These are phyloP conservation scores for Azemiops feae DNA, from an alignment of 2,113 vertebrate species.

Conservation along the genomic window DNA sequence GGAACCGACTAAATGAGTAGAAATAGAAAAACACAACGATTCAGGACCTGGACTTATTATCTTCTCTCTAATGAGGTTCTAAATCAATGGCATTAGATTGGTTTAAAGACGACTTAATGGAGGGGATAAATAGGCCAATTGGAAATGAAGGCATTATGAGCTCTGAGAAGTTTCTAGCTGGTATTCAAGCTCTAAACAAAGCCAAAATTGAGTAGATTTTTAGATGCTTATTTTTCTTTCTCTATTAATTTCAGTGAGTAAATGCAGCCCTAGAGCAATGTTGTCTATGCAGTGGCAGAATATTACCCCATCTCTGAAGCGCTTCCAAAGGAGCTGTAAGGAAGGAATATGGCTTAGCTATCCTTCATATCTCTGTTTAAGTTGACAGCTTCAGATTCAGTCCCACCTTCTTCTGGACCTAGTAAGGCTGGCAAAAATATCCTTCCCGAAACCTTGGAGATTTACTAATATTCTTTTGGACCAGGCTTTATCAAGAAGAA, in stretches of 20 bases:
- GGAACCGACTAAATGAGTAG: not conserved
- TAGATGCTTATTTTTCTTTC: not conserved
- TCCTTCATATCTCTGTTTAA: not conserved
- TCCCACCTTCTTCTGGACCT: not conserved
- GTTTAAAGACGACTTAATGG: slow-evolving; percentile 33
- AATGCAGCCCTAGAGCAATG: not conserved
- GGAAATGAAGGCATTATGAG: slow-evolving; percentile 34
- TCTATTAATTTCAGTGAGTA: not conserved
- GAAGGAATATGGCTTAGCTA: not conserved
- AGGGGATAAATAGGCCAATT: slow-evolving; percentile 20
- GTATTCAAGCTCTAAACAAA: slow-evolving; percentile 29
- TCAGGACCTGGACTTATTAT: slow-evolving; percentile 24
- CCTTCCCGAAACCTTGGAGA: not conserved
- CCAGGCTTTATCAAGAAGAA: not conserved
- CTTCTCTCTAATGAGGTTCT: slow-evolving; percentile 10
- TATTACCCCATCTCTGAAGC: not conserved
- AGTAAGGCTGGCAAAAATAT: not conserved
- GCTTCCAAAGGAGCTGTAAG: not conserved
- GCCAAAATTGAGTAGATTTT: slow-evolving; percentile 19
- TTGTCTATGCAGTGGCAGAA: not conserved
- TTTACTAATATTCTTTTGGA: not conserved
- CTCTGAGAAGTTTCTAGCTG: slow-evolving; percentile 28
- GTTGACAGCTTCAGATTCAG: not conserved
- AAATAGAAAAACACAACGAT: slow-evolving; percentile 37
- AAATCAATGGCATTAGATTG: not conserved